Conservation (phyloP, 2,888 invertebrate species). For the Rhyacophila evoluta region DNA sequence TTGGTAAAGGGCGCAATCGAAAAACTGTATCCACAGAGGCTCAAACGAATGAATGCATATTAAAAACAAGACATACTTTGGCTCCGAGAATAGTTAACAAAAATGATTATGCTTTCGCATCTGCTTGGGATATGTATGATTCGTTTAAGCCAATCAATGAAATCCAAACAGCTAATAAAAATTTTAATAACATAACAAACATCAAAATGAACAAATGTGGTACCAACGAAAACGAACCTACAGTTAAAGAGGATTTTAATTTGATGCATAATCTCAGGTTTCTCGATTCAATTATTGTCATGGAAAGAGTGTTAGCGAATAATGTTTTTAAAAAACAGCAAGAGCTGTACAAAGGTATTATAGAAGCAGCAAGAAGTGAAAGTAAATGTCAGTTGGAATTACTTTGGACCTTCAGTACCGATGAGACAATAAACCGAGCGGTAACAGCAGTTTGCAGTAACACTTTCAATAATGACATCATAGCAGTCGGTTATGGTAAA, state of each 20-base stretch:
- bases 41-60: slow-evolving; percentile 74
- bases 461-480: slow-evolving; percentile 75
- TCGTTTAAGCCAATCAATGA: slow-evolving; percentile 68
- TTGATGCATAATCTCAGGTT: slow-evolving; percentile 61
- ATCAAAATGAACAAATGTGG: neutral
- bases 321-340: slow-evolving; percentile 76
- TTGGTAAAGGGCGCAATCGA: slow-evolving; percentile 76
- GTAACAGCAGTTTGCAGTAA: slow-evolving; percentile 77
- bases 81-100: slow-evolving; percentile 69
- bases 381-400: slow-evolving; percentile 73
- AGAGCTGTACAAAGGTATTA: slow-evolving; percentile 77
- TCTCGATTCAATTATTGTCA: slow-evolving; percentile 73
- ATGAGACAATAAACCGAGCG: slow-evolving; percentile 67
- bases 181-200: too few relatives aligned
- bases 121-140: slow-evolving; percentile 84
- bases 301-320: slow-evolving; percentile 79
- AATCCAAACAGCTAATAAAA: too few relatives aligned
- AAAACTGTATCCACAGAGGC: slow-evolving; percentile 77
- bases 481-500: slow-evolving; percentile 83
- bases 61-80: slow-evolving; percentile 75
- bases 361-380: slow-evolving; percentile 75
- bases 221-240: neutral
- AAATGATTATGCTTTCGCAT: slow-evolving; percentile 75
- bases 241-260: neutral
- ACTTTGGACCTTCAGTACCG: slow-evolving; percentile 76